Evolutionary conservation across 1,140 invertebrate genomes (phyloP), one percentile per base, ranked within the genome.

Genomic region (Calliphora vicina): DNA sequence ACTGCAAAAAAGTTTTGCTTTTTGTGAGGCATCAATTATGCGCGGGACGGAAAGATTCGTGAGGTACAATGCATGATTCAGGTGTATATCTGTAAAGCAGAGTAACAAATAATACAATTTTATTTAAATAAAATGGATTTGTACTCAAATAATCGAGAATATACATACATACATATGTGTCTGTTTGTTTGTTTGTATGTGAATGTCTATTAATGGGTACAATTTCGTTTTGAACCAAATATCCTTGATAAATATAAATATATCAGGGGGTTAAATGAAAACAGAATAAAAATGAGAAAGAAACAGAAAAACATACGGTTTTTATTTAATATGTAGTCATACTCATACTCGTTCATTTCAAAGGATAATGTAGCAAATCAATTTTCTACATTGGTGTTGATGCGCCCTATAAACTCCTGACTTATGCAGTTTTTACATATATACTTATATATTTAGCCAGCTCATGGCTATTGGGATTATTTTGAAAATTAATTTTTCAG

Each of bases 1-100:
- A 83, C 91, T 90, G 87, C 93, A 94, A 82, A 92, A 92, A 35
- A 94, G 88, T 74, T 92, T 89, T 17, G 92, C 92, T 85, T 89
- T 88, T 71, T 92, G 91, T 25, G 91, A 89, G 4, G 91, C 91
- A 87, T 93, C 93, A 9, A 92, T 92, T 74, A 92, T 89, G 76
- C 88, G 85, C 82, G 92, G 92, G 26, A 91, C 91, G 81, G 87
- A 90, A 82, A 92, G 87, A 80, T 85, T 89, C 29, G 88, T 88
- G 72, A 90, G 85, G 82, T 86, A 85, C 82, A 90, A 84, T 45
- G 88, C 88, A 80, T 88, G 86, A 83, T 85, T 84, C 50, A 85
- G 76, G n/a, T 85, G 82, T 73, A 86, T 78, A 71, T 84, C 88
- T 88, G 87, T 27, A 86, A 88, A 67, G 25, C 5, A 78, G 15